phyloP scores from a whole-genome alignment of 1,140 invertebrate species.

The Drosophila mayri region DNA sequence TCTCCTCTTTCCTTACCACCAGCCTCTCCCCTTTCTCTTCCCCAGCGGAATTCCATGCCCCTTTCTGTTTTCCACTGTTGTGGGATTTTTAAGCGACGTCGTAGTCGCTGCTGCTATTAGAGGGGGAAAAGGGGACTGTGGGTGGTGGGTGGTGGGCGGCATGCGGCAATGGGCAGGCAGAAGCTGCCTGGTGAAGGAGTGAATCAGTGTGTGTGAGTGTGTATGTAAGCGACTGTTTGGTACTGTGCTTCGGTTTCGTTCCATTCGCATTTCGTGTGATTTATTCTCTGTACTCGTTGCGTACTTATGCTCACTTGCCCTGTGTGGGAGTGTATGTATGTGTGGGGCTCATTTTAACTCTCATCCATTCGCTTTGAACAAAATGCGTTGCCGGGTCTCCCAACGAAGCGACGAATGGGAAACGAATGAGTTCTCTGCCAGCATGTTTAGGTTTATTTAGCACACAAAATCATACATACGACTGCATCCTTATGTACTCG shows the following conservation, averaged over 20 bases:
- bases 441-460: slow-evolving; percentile 81
- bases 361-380: slow-evolving; percentile 79
- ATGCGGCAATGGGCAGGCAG: neutral
- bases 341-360: slow-evolving; percentile 79
- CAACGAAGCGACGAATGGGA: slow-evolving; percentile 77
- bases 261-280: slow-evolving; percentile 81
- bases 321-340: slow-evolving; percentile 29
- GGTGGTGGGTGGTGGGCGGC: slow-evolving; percentile 1
- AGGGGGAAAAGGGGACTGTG: slow-evolving; percentile 6
- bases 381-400: slow-evolving; percentile 68
- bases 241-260: slow-evolving; percentile 64
- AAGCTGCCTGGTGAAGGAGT: slow-evolving; percentile 70
- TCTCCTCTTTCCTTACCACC: slow-evolving; percentile 1
- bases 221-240: slow-evolving; percentile 55
- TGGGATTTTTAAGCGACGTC: slow-evolving; percentile 78
- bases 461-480: slow-evolving; percentile 56
- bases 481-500: slow-evolving; percentile 20
- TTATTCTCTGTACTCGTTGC: slow-evolving; percentile 80
- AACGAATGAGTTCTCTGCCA: slow-evolving; percentile 77
- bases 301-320: slow-evolving; percentile 80
- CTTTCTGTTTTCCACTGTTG: slow-evolving; percentile 55
- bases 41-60: slow-evolving; percentile 4
- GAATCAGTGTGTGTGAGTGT: slow-evolving; percentile 44
- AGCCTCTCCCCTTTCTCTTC: neutral
- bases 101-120: slow-evolving; percentile 39